Evolutionary conservation across 2,888 invertebrate species (phyloP).

Genomic region (Lasioglossum pauxillum): DNA sequence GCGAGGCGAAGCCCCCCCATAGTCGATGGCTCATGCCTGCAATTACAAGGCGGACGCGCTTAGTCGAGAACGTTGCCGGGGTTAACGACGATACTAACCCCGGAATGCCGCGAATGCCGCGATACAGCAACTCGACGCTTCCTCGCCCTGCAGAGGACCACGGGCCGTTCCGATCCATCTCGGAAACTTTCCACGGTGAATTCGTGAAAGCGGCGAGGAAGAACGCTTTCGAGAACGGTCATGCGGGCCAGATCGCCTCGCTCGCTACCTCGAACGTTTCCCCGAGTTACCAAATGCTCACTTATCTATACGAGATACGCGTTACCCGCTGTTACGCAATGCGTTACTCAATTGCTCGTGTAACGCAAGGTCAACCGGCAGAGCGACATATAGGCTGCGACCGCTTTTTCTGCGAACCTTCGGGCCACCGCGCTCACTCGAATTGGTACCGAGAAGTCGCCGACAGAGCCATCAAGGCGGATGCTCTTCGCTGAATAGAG

Average conservation of each 20-base stretch:
- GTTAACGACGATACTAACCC: conserved; percentile 64
- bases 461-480: background rate
- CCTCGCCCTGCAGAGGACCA: background rate
- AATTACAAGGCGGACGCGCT: conserved; percentile 55
- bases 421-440: conserved; percentile 9
- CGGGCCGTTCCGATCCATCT: background rate
- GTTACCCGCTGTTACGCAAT: conserved; percentile 44
- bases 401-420: conserved; percentile 51
- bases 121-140: conserved; percentile 9
- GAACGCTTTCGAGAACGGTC: background rate
- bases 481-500: background rate
- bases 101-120: conserved; percentile 57
- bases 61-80: conserved; percentile 39
- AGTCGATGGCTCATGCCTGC: conserved; percentile 51
- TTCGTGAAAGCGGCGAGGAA: background rate
- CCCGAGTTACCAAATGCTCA: background rate
- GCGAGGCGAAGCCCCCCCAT: conserved; percentile 23
- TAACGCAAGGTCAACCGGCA: conserved; percentile 50
- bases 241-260: background rate
- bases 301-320: conserved; percentile 19
- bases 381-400: conserved; percentile 31
- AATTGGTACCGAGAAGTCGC: background rate
- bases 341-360: conserved; percentile 58
- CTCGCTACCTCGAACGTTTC: background rate
- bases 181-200: background rate